A percentile compares a stretch with the other conserved stretches of the same genome.
These are phyloP conservation scores for Shinisaurus crocodilurus DNA, from an alignment of 2,113 vertebrate species.

Conservation along the genomic window DNA sequence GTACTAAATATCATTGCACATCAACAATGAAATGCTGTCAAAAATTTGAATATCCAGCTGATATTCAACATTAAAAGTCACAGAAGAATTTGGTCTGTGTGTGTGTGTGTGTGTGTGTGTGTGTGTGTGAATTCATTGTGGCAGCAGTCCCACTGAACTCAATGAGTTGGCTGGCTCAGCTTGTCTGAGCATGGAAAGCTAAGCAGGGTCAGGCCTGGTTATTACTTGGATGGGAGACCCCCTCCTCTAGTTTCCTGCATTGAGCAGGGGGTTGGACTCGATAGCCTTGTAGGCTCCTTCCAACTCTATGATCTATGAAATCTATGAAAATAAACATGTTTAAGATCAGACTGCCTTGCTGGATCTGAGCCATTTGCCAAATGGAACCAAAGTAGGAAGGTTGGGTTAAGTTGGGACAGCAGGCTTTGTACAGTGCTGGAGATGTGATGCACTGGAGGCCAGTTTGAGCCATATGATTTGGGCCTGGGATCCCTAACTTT, in stretches of 20 bases:
- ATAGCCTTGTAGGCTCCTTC: no score
- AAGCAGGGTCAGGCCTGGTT: no score
- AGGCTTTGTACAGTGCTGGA: neutral
- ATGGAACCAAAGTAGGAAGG: neutral
- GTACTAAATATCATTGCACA: neutral
- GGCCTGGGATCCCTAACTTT: neutral
- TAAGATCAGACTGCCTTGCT: neutral
- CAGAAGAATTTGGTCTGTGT: no score
- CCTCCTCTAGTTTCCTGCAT: no score
- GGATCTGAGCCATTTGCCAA: neutral
- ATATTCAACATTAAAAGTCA: neutral
- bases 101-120: no score
- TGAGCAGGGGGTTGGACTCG: no score
- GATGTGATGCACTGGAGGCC: neutral
- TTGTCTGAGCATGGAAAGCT: no score
- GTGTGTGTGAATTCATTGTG: neutral
- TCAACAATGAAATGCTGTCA: neutral
- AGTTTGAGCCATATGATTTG: neutral
- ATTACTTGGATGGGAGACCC: no score
- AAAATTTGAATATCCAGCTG: neutral
- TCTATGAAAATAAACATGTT: neutral
- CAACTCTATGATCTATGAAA: no score
- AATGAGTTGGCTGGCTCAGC: neutral
- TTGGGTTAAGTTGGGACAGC: neutral
- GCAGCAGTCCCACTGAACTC: neutral